Evolutionary conservation across 2,888 invertebrate species (phyloP), one percentile per base, ranked within the genome.

Genomic region (Parasteatoda lunata): DNA sequence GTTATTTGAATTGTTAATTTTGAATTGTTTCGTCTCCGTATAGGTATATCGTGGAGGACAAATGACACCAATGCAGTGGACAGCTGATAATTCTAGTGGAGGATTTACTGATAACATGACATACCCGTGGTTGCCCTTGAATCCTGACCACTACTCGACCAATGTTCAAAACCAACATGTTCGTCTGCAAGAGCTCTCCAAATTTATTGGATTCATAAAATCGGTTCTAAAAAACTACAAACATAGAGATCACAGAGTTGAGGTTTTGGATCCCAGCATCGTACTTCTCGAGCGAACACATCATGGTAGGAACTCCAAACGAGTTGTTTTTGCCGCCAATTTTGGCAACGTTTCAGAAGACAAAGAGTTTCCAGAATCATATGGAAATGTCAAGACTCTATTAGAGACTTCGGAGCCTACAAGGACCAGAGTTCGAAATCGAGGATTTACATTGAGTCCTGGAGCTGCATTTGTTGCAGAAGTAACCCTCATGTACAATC

Each of bases 11-110:
- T 30, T 30, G 30, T 30, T 30, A 30, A 30, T 1, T 30, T 2
- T 30, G 30, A 30, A 30, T 30, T 30, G 30, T 30, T 30, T 30
- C 2, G 30, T n/a, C 30, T 65, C 47, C 64, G 13, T 79, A 71
- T 52, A 88, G 88, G 88, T 92, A 9, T 88, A 90, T n/a, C 94
- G 95, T 90, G 91, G 95, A 13, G 94, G 95, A 90, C 95, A 96
- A 91, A 92, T 96, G 77, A 93, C 94, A 0, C 94, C 94, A 52
- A 96, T 96, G 96, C 92, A 93, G 30, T 96, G 95, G 94, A 88
- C 79, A 3, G 68, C 75, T 0, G 78, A 83, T 8, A 88, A 82
- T 15, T 75, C 77, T 90, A 92, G 15, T 90, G 86, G 86, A 5
- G 82, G 76, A 45, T 88, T 88, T 65, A 88, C 87, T 0, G 73